Evolutionary conservation across 2,113 vertebrate genomes (phyloP).

Genomic region (Nasalis larvatus): DNA sequence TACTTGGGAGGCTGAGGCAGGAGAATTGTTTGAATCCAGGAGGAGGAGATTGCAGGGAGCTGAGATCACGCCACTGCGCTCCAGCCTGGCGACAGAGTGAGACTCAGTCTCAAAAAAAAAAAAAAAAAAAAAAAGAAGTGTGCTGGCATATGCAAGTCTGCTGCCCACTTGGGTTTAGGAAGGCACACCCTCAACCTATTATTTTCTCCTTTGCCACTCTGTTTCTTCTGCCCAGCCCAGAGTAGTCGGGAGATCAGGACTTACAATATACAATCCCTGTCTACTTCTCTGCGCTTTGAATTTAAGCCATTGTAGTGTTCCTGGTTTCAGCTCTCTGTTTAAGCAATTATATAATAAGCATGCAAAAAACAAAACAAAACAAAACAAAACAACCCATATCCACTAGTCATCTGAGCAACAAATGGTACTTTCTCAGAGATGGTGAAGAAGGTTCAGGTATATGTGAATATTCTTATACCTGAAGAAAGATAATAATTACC

Average conservation of each 20-base stretch:
- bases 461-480: background rate
- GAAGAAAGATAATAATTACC: background rate
- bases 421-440: background rate
- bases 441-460: background rate
- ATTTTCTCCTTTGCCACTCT: background rate
- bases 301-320: background rate
- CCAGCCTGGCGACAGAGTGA: no score
- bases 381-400: background rate
- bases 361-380: background rate
- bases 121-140: background rate
- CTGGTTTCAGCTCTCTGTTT: background rate
- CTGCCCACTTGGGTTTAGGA: background rate
- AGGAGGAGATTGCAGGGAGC: no score
- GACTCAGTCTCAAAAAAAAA: no score
- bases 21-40: no score
- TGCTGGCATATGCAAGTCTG: no score
- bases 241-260: background rate
- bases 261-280: background rate
- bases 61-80: no score
- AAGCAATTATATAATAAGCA: background rate
- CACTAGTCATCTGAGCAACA: background rate
- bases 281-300: background rate
- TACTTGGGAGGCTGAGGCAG: no score
- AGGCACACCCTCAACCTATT: background rate
- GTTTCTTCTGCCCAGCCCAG: background rate